These are phyloP conservation scores for Stictonetta naevosa DNA, from an alignment of 2,113 vertebrate genomes.

Conservation along the genomic window DNA sequence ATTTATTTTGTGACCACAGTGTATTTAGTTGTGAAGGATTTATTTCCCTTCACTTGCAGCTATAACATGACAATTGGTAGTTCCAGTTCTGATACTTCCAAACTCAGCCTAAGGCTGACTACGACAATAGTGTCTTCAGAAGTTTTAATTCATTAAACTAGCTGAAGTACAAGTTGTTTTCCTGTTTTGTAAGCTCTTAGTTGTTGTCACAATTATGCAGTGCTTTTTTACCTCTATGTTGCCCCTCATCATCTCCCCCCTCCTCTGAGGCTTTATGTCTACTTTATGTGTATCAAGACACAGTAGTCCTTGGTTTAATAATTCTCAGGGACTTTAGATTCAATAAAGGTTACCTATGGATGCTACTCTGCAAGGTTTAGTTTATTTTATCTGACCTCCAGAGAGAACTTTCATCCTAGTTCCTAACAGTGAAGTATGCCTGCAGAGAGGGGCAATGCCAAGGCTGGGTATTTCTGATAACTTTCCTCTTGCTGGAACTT, in stretches of 20 bases:
- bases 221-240: background rate
- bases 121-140: background rate
- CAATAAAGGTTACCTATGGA: background rate
- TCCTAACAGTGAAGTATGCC: background rate
- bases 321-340: background rate
- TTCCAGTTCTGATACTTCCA: background rate
- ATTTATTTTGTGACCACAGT: background rate
- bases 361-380: background rate
- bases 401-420: background rate
- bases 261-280: background rate
- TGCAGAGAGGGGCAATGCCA: background rate
- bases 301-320: background rate
- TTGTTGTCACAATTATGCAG: background rate
- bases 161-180: background rate
- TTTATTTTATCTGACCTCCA: background rate
- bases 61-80: background rate
- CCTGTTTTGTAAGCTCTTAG: background rate
- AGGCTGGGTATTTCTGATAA: background rate
- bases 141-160: background rate
- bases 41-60: background rate
- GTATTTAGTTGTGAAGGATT: background rate
- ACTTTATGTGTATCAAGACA: background rate
- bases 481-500: background rate
- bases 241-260: background rate
- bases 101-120: background rate